Percentiles rank a stretch among this genome's conserved stretches.
Conservation (phyloP, 2,888 invertebrate genomes). For the Eupeodes luniger region DNA sequence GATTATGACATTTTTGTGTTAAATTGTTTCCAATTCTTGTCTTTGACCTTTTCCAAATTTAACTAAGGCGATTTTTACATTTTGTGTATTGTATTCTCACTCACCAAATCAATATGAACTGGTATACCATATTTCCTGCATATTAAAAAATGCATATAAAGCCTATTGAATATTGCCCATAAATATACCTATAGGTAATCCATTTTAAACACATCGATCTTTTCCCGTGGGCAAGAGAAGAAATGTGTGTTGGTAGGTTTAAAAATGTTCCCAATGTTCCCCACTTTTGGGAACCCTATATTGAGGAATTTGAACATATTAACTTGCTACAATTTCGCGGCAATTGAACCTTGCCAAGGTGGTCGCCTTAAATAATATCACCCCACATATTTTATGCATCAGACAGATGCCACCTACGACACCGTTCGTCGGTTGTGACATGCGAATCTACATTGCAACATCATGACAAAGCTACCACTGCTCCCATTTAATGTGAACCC, state of each 20-base stretch:
- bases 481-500: constrained; percentile 58
- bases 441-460: constrained; percentile 64
- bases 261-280: background rate
- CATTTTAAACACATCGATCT: no score
- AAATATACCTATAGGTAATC: no score
- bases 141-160: background rate
- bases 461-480: constrained; percentile 39
- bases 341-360: constrained; percentile 38
- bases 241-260: background rate
- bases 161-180: no score
- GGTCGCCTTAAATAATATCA: constrained; percentile 33
- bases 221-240: no score
- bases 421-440: constrained; percentile 22
- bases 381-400: constrained; percentile 40
- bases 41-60: no score
- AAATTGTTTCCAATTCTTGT: no score
- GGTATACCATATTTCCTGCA: constrained; percentile 41
- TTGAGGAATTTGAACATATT: background rate
- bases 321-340: constrained; percentile 59
- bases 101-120: background rate
- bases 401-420: constrained; percentile 38
- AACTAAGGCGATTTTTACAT: no score
- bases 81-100: no score
- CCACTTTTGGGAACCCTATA: background rate
- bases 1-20: no score